Percentiles rank a stretch among this genome's conserved stretches.
Evolutionary conservation across 1,140 invertebrate genomes (phyloP).

Genomic region (Cydia amplana): DNA sequence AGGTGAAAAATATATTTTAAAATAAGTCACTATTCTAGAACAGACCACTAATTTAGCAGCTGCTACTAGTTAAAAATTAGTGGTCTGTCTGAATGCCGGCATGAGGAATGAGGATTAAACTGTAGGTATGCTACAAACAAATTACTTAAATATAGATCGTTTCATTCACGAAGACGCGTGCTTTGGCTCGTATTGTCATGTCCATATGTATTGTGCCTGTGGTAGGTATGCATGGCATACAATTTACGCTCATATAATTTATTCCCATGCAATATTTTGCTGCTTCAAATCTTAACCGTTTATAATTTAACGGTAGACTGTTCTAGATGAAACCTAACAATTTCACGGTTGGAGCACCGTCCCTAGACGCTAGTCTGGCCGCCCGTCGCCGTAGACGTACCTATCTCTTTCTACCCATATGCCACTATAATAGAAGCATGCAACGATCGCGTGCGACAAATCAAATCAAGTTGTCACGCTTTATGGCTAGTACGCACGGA

Average conservation of each 20-base stretch:
- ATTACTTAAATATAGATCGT: no score
- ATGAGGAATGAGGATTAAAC: neutral
- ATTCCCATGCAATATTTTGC: neutral
- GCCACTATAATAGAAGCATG: neutral
- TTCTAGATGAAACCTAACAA: slow-evolving; percentile 23
- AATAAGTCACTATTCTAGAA: no score
- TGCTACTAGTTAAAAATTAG: no score
- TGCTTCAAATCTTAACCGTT: slow-evolving; percentile 3
- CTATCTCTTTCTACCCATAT: neutral
- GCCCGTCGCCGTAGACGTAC: neutral
- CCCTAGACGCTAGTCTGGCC: slow-evolving; percentile 1
- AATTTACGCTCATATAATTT: neutral
- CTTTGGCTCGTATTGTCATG: no score
- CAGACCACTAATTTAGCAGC: no score
- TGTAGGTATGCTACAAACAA: neutral
- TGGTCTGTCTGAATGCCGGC: no score
- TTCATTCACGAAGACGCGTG: no score
- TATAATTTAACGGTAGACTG: slow-evolving; percentile 30
- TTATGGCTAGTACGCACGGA: slow-evolving; percentile 22
- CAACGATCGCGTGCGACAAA: slow-evolving; percentile 29
- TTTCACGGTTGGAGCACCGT: slow-evolving; percentile 17
- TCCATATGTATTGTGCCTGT: no score
- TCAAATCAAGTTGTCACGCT: slow-evolving; percentile 28
- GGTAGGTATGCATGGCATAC: neutral
- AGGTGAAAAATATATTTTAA: no score